Percentiles rank a stretch among this genome's conserved stretches.
Conservation (phyloP, 2,797 vertebrate genomes). For the Margarornis squamiger region DNA sequence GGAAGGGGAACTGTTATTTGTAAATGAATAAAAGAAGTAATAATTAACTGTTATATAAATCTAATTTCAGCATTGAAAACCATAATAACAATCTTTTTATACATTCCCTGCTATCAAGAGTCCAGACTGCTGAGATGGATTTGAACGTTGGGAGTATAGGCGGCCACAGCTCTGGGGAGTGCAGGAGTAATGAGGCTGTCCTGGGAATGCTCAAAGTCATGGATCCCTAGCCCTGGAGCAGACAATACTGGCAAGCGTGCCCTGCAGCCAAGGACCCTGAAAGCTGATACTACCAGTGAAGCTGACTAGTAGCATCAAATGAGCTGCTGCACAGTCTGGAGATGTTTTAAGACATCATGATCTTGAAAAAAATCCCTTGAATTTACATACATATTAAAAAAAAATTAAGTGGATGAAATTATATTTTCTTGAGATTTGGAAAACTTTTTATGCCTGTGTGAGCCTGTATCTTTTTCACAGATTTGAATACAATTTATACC, state of each 20-base stretch:
- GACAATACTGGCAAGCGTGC: background rate
- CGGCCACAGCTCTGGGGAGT: background rate
- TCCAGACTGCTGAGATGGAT: background rate
- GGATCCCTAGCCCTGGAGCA: background rate
- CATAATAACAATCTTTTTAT: background rate
- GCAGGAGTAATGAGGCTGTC: background rate
- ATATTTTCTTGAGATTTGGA: background rate
- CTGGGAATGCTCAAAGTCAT: background rate
- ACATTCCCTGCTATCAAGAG: background rate
- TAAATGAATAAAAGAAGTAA: slow-evolving; percentile 1
- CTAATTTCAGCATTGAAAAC: background rate
- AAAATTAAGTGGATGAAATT: background rate
- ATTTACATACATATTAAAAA: slow-evolving; percentile 33
- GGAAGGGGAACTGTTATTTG: background rate
- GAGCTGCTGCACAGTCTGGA: background rate
- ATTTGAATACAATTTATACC: background rate
- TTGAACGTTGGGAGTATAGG: background rate
- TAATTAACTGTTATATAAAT: slow-evolving; percentile 25
- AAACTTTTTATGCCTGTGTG: background rate
- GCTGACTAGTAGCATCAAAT: slow-evolving; percentile 8
- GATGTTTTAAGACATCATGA: background rate
- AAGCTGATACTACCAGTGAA: background rate
- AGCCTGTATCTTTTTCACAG: background rate
- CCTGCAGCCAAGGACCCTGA: slow-evolving; percentile 15
- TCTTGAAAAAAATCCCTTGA: background rate